These are phyloP conservation scores for Epinephelus awoara DNA, from an alignment of 2,797 vertebrate genomes.

Conservation along the genomic window DNA sequence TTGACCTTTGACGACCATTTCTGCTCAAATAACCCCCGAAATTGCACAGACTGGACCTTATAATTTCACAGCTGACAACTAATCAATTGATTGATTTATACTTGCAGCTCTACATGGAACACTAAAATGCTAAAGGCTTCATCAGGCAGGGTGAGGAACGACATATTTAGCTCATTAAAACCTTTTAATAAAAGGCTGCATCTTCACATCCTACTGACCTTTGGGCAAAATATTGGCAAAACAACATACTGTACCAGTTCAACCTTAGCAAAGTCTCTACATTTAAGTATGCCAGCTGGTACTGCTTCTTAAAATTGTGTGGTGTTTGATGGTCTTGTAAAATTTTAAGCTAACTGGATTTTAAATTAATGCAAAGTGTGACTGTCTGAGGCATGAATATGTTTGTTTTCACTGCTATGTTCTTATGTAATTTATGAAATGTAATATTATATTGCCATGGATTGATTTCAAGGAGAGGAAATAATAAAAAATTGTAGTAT, in stretches of 20 bases:
- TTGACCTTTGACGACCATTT: too few species aligned
- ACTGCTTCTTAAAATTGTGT: constrained; percentile 2
- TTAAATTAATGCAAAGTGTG: constrained; percentile 49
- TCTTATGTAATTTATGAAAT: constrained; percentile 66
- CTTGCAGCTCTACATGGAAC: constrained; percentile 24
- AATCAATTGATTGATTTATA: too few species aligned
- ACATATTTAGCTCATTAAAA: neutral
- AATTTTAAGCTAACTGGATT: constrained; percentile 4
- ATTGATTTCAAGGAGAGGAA: neutral
- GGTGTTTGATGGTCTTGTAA: neutral
- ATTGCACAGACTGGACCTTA: too few species aligned
- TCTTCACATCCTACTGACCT: neutral
- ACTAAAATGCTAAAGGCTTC: constrained; percentile 44
- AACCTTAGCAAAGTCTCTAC: neutral
- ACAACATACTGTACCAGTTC: neutral
- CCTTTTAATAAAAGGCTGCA: neutral
- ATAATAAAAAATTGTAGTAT: constrained; percentile 28
- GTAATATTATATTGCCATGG: constrained; percentile 23
- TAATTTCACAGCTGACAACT: too few species aligned
- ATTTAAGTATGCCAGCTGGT: neutral
- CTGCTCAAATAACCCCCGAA: too few species aligned
- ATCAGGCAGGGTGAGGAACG: neutral
- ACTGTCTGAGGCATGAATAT: neutral
- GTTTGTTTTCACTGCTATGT: constrained; percentile 16
- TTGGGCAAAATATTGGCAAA: neutral